Conservation (phyloP, 2,113 vertebrate species). For the Mus pahari region DNA sequence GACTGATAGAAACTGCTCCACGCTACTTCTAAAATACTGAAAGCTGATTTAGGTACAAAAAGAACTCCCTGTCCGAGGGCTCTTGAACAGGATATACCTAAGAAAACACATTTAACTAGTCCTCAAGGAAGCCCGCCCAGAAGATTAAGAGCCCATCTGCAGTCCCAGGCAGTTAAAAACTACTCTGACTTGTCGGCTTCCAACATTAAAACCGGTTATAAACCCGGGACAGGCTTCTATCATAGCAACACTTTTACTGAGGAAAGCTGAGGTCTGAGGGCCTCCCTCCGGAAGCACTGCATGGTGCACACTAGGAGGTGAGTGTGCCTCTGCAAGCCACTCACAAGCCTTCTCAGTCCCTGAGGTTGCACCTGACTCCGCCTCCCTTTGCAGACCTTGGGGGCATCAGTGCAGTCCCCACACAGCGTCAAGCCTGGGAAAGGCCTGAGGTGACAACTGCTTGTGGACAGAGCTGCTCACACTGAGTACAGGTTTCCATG, state of each 20-base stretch:
- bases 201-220: background rate
- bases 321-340: background rate
- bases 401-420: background rate
- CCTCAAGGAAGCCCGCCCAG: constrained; percentile 30
- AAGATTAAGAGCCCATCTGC: background rate
- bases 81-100: background rate
- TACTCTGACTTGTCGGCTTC: background rate
- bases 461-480: background rate
- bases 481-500: background rate
- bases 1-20: background rate
- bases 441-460: background rate
- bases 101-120: background rate
- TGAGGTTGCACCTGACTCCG: background rate
- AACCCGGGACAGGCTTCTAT: background rate
- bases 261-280: background rate
- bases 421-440: background rate
- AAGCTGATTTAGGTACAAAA: constrained; percentile 24
- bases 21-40: constrained; percentile 22
- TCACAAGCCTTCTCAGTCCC: background rate
- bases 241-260: background rate
- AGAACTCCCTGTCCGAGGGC: background rate
- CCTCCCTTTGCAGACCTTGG: background rate
- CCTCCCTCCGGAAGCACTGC: background rate
- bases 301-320: background rate
- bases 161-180: background rate